Evolutionary conservation across 2,797 vertebrate genomes (phyloP).

Genomic region (Limnodromus scolopaceus): DNA sequence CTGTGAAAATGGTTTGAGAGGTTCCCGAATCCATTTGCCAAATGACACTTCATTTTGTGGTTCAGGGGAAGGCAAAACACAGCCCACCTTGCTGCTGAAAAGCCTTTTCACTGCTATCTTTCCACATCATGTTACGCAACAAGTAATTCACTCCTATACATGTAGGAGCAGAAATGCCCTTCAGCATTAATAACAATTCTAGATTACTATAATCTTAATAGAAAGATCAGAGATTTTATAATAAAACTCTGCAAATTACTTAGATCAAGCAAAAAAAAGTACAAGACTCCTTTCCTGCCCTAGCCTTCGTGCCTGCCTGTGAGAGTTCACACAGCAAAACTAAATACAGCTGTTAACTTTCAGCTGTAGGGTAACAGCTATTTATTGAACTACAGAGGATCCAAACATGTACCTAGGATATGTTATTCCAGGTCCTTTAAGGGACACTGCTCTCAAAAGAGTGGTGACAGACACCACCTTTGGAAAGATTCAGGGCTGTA

Average conservation of each 20-base stretch:
- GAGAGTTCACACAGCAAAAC: not conserved
- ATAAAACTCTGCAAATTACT: not conserved
- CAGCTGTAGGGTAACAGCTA: not conserved
- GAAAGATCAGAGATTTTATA: not conserved
- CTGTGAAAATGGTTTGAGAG: not conserved
- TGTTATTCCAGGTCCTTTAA: not conserved
- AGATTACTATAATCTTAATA: not conserved
- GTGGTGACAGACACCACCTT: not conserved
- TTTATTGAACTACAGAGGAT: not conserved
- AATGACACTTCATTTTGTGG: not conserved
- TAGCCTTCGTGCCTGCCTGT: not conserved
- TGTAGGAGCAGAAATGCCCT: not conserved
- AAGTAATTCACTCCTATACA: not conserved
- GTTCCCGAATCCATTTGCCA: not conserved
- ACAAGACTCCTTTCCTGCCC: not conserved
- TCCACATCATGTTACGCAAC: not conserved
- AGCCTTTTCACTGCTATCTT: not conserved
- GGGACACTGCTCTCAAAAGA: not conserved
- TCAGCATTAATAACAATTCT: not conserved
- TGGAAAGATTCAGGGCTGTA: not conserved
- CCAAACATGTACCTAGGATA: accelerated
- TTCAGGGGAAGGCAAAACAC: not conserved
- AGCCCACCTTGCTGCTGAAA: not conserved
- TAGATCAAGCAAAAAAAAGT: not conserved
- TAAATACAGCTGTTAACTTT: not conserved